Percentiles rank a stretch among this genome's conserved stretches.
These are phyloP conservation scores for Strigamia maritima DNA, from an alignment of 2,888 invertebrate species.

Conservation along the genomic window DNA sequence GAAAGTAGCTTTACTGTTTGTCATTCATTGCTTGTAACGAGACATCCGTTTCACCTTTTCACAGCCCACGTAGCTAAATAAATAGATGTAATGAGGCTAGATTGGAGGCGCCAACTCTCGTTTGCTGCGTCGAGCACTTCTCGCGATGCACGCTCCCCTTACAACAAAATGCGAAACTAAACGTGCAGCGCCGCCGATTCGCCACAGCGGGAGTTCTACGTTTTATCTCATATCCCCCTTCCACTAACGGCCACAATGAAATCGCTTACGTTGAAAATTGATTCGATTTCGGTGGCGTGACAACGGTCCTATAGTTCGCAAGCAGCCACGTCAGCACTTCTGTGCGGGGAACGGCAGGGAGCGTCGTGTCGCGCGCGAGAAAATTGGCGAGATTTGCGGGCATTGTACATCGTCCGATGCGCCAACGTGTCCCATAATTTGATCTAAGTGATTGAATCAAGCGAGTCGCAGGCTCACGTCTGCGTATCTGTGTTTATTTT, in stretches of 20 bases:
- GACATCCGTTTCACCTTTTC: background rate
- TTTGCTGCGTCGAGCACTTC: background rate
- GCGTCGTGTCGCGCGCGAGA: conserved; percentile 17
- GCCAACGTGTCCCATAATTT: conserved; percentile 13
- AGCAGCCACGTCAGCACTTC: conserved; percentile 31
- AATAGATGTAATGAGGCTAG: background rate
- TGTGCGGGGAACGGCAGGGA: background rate
- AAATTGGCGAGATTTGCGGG: conserved; percentile 34
- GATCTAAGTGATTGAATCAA: conserved; percentile 33
- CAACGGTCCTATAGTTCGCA: background rate
- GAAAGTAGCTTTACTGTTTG: no score
- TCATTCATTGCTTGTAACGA: background rate
- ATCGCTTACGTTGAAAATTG: conserved; percentile 36
- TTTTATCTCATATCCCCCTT: conserved; percentile 35
- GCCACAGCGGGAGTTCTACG: background rate
- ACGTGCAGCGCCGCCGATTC: background rate
- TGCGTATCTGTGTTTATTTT: background rate
- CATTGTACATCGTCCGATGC: conserved; percentile 27
- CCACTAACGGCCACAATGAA: conserved; percentile 33
- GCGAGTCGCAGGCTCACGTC: background rate
- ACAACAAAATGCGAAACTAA: background rate
- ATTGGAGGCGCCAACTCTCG: conserved; percentile 9
- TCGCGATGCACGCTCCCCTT: background rate
- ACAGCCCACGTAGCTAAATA: background rate
- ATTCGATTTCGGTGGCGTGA: conserved; percentile 34